These are phyloP conservation scores for Ctenomys sociabilis DNA, from an alignment of 2,113 vertebrate genomes.

Conservation along the genomic window DNA sequence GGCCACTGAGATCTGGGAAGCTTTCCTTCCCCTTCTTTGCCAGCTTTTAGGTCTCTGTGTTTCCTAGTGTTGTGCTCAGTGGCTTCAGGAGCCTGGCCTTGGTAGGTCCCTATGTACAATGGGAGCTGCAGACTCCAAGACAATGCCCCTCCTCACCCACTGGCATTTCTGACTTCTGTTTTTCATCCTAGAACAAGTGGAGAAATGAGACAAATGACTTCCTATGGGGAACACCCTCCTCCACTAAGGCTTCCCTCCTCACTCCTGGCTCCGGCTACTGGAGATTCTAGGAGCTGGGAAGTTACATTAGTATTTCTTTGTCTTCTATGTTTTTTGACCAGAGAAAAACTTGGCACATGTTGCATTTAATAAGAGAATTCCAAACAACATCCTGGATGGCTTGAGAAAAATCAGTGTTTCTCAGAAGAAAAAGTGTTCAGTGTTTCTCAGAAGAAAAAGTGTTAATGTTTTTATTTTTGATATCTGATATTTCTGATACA, in stretches of 20 bases:
- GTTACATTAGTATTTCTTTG: not conserved
- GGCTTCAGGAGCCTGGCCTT: not conserved
- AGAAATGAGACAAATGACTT: not conserved
- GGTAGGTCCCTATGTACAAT: fast-evolving
- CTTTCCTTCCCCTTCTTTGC: not conserved
- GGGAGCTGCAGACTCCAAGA: not conserved
- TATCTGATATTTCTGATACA: not conserved
- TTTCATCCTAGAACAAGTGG: not conserved
- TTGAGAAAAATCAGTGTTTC: constrained; percentile 2
- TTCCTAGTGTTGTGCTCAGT: not conserved
- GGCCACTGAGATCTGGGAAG: not conserved
- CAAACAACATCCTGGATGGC: constrained; percentile 3
- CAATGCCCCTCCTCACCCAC: not conserved
- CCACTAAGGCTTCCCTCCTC: not conserved
- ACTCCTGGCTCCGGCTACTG: not conserved
- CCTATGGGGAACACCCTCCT: not conserved
- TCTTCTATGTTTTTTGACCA: not conserved
- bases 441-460: constrained; percentile 42
- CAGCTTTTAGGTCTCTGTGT: fast-evolving
- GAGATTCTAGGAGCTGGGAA: not conserved
- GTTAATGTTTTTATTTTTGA: not conserved
- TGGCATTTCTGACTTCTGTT: not conserved
- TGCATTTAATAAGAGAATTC: constrained; percentile 73
- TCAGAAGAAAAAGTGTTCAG: constrained; percentile 10
- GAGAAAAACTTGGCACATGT: constrained; percentile 75